These are phyloP conservation scores for Fissipunctia ypsillon DNA, from an alignment of 2,888 invertebrate genomes.

Conservation along the genomic window DNA sequence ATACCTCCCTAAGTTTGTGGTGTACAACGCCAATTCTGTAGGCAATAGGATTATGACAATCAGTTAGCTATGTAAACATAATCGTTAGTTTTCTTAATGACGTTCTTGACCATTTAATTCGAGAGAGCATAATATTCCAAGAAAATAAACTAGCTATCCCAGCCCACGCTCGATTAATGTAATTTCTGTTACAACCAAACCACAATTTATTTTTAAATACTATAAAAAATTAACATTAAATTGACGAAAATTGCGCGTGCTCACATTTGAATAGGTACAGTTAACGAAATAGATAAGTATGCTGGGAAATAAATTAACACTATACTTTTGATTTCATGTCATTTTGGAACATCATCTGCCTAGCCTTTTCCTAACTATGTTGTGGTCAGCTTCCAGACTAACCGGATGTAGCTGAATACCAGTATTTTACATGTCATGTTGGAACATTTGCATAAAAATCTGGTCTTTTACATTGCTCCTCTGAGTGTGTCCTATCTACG, in stretches of 20 bases:
- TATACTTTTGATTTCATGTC: background rate
- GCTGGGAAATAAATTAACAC: background rate
- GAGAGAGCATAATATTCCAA: background rate
- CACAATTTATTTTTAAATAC: slow-evolving; percentile 30
- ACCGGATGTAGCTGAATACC: too few species aligned
- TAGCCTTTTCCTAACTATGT: too few species aligned
- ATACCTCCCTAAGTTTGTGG: background rate
- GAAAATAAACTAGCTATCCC: slow-evolving; percentile 1
- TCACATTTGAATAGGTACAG: slow-evolving; percentile 57
- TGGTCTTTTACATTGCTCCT: background rate
- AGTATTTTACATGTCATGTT: background rate
- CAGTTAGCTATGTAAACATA: background rate
- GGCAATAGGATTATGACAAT: background rate
- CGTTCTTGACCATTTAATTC: background rate
- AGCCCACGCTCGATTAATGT: slow-evolving; percentile 21
- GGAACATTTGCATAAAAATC: background rate
- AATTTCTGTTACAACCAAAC: slow-evolving; percentile 19
- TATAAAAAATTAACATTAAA: slow-evolving; percentile 32
- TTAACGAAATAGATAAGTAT: background rate
- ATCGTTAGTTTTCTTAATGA: background rate
- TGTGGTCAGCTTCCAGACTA: too few species aligned
- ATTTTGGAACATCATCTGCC: background rate
- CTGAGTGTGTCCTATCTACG: too few species aligned
- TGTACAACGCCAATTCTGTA: background rate
- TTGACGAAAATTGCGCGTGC: slow-evolving; percentile 47